These are phyloP conservation scores for Ephialtes manifestator DNA, from an alignment of 2,888 invertebrate species.

Conservation along the genomic window DNA sequence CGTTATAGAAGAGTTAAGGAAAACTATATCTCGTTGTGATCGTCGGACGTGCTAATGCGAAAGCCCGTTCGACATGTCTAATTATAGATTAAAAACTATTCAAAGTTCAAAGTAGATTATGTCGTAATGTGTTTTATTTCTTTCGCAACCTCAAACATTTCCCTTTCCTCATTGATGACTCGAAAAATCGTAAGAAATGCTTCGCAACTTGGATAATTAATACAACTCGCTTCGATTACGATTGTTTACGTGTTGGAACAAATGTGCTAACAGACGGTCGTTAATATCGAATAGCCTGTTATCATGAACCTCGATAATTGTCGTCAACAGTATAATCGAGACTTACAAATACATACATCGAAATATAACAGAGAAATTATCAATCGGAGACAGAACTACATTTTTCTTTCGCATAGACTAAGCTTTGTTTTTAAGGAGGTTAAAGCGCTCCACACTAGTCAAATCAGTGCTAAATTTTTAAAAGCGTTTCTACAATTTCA, in stretches of 20 bases:
- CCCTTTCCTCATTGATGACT: neutral
- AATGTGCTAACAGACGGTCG: constrained; percentile 29
- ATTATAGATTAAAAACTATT: constrained; percentile 79
- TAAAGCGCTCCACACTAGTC: too few species aligned
- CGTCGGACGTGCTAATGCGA: constrained; percentile 71
- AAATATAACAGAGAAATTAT: too few species aligned
- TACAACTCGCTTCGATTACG: constrained; percentile 9
- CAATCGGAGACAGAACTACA: too few species aligned
- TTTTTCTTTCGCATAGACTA: too few species aligned
- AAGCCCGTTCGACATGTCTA: constrained; percentile 77
- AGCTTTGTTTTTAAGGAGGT: too few species aligned
- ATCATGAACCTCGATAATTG: constrained; percentile 30
- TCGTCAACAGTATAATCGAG: neutral
- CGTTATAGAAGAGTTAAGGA: constrained; percentile 76
- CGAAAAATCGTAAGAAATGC: neutral
- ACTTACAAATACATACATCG: neutral
- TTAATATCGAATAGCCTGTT: constrained; percentile 42
- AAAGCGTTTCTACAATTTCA: too few species aligned
- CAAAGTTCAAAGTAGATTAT: constrained; percentile 75
- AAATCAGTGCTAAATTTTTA: too few species aligned
- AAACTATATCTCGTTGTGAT: constrained; percentile 83
- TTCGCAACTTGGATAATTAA: neutral
- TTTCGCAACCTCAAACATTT: constrained; percentile 10
- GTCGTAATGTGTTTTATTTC: constrained; percentile 46
- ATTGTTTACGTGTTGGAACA: constrained; percentile 35